Evolutionary conservation across 2,113 vertebrate genomes (phyloP), one percentile per base, ranked within the genome.

Genomic region (Melospiza melodia): DNA sequence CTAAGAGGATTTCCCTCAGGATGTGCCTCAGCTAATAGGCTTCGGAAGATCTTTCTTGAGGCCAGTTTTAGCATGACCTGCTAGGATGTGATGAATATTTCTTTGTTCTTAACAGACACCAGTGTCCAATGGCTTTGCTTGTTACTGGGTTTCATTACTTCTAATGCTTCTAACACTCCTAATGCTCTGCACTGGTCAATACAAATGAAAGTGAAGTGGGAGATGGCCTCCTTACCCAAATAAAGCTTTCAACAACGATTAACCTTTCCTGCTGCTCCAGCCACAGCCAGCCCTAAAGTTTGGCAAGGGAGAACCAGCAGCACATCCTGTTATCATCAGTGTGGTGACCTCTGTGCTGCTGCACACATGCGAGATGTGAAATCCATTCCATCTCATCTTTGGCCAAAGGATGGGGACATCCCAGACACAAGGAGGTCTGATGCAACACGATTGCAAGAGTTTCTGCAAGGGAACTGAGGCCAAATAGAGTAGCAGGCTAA

Each of bases 1-100:
- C 81, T 96, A 96, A 94, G 95, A 97, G 52, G 95, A 95, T 96
- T 96, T 91, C 44, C 24, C 5, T 1, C 84, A 95, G 96, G 87
- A 96, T 87, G 74, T 87, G 58, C 62, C 94, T 94, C 78, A 61
- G 62, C 81, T 96, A 95, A 96, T 82, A 93, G 71, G 92, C 94
- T 94, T 96, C 2, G 0, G 78, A 69, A 93, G 87, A 79, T 91
- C 87, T 93, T 84, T 75, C 0, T 0, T 88, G 77, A 67, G 87
- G 77, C 81, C 85, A 76, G 62, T 82, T 94, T 93, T 80, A 92
- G 71, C 10, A 0, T 49, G 82, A 91, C 67, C 85, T 80, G 54
- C 71, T 85, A 69, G 87, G 77, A 89, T 83, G 63, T 46, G 44
- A 69, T 62, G 75, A 77, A 83, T 90, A 54, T 78, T 31, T 84